Percentiles rank a stretch among this genome's conserved stretches.
phyloP scores from a whole-genome alignment of 2,113 vertebrate genomes.

The Eidolon helvum region DNA sequence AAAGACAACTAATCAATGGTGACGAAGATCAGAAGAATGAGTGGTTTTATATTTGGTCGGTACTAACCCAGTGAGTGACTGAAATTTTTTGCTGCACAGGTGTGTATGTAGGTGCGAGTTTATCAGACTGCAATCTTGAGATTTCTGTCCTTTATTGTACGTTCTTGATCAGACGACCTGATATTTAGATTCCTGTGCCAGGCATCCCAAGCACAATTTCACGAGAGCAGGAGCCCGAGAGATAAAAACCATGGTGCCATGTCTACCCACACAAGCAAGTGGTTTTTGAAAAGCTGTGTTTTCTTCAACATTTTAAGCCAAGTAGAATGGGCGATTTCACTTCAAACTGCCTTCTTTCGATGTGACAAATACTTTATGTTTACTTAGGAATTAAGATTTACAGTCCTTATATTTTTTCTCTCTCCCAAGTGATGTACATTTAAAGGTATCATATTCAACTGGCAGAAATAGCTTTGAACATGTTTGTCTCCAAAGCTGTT shows the following conservation, averaged over 20 bases:
- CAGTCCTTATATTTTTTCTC: neutral
- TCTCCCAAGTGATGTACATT: neutral
- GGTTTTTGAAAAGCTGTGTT: neutral
- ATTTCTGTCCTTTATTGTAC: neutral
- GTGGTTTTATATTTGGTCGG: neutral
- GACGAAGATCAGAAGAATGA: neutral
- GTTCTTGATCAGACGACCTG: neutral
- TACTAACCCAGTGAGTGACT: neutral
- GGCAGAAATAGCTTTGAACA: neutral
- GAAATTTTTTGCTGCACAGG: neutral
- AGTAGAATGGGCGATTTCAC: neutral
- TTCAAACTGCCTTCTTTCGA: neutral
- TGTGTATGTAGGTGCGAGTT: accelerated
- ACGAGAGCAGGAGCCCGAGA: neutral
- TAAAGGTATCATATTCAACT: neutral
- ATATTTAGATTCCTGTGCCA: neutral
- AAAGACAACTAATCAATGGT: neutral
- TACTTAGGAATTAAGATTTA: neutral
- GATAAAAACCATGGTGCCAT: neutral
- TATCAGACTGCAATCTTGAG: neutral
- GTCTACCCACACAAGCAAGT: neutral
- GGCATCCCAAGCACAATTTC: neutral
- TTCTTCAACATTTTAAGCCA: neutral
- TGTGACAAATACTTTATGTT: neutral
- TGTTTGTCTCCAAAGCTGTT: neutral